A percentile compares a stretch with the other conserved stretches of the same genome.
phyloP scores from a whole-genome alignment of 2,888 invertebrate genomes.

The Epinotia demarniana region DNA sequence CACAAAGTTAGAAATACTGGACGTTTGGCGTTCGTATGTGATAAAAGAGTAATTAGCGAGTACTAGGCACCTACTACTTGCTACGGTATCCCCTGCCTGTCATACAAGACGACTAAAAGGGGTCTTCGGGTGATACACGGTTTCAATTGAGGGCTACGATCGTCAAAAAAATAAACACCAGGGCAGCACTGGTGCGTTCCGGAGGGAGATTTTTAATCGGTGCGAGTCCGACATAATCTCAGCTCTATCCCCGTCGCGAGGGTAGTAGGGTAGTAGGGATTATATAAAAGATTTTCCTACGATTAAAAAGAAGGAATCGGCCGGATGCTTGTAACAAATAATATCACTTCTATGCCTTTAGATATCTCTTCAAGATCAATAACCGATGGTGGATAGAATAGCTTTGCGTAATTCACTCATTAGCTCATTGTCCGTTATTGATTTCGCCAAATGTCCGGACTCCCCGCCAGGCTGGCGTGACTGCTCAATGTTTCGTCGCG shows the following conservation, averaged over 20 bases:
- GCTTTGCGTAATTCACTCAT: conserved; percentile 78
- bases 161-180: no score
- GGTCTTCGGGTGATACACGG: background rate
- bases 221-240: no score
- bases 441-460: conserved; percentile 76
- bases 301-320: no score
- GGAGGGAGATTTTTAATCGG: no score
- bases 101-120: no score
- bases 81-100: no score
- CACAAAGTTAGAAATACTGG: no score
- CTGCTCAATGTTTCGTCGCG: conserved; percentile 53
- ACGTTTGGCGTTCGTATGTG: background rate
- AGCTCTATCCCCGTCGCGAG: no score
- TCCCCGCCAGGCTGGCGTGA: conserved; percentile 64
- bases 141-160: no score
- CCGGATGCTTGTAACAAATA: background rate
- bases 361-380: conserved; percentile 24
- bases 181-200: no score
- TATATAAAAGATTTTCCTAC: no score
- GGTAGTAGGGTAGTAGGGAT: no score
- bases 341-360: conserved; percentile 25
- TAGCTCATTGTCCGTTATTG: conserved; percentile 68
- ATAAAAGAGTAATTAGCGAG: background rate
- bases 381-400: conserved; percentile 54
- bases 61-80: background rate